Evolutionary conservation across 1,140 invertebrate genomes (phyloP).

Genomic region (Aphelinus atriplicis): DNA sequence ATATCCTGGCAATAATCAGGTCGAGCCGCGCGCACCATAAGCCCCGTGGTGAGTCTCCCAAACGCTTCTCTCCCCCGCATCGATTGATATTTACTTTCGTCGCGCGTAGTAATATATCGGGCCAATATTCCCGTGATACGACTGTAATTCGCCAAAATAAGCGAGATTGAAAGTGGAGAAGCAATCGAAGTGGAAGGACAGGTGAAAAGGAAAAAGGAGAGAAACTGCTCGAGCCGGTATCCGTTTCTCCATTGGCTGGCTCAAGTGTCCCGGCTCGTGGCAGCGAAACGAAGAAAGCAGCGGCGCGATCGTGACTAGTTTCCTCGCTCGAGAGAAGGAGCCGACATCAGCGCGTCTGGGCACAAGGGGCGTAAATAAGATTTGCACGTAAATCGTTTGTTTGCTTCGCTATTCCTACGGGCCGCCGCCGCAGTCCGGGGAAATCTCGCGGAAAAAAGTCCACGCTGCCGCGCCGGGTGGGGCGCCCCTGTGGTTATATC

Average conservation of each 20-base stretch:
- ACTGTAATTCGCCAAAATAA: conserved; percentile 29
- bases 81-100: neutral
- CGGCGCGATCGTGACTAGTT: conserved; percentile 41
- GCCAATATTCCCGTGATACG: neutral
- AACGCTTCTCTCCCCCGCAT: neutral
- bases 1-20: too few species aligned
- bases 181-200: neutral
- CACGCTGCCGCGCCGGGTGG: neutral
- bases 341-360: conserved; percentile 18
- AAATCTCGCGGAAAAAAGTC: conserved; percentile 27
- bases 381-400: conserved; percentile 54
- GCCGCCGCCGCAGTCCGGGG: neutral
- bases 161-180: conserved; percentile 24
- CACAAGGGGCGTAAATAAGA: conserved; percentile 48
- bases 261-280: conserved; percentile 19
- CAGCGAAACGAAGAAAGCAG: conserved; percentile 34
- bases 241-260: conserved; percentile 17
- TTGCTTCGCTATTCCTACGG: conserved; percentile 37
- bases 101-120: neutral
- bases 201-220: conserved; percentile 11
- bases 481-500: neutral
- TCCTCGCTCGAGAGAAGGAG: conserved; percentile 28
- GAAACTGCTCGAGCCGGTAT: conserved; percentile 9
- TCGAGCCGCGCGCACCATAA: neutral
- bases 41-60: neutral